Evolutionary conservation across 2,888 invertebrate species (phyloP).

Genomic region (Seira ritae): DNA sequence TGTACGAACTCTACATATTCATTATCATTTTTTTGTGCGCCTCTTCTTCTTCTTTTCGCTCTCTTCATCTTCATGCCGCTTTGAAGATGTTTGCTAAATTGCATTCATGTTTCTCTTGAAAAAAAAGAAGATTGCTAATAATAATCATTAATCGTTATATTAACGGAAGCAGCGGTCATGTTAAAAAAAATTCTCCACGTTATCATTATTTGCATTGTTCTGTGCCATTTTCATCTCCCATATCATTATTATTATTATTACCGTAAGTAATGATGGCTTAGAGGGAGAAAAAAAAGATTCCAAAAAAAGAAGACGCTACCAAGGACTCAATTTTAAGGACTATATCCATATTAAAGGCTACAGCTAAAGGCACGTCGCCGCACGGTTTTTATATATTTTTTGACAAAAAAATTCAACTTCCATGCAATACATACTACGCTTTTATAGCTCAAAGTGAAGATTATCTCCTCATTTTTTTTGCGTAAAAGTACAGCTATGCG

Average conservation of each 20-base stretch:
- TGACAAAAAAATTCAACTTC: slow-evolving; percentile 21
- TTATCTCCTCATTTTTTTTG: background rate
- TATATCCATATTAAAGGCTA: background rate
- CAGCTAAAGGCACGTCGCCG: background rate
- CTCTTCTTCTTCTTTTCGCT: background rate
- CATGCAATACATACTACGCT: too few relatives aligned
- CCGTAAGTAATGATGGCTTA: slow-evolving; percentile 15
- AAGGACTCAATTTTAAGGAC: background rate
- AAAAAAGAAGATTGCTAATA: background rate
- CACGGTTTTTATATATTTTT: background rate
- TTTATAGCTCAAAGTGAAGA: too few relatives aligned
- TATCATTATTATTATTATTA: slow-evolving; percentile 15
- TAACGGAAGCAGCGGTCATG: slow-evolving; percentile 40
- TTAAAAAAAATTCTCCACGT: background rate
- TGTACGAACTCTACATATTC: too few relatives aligned
- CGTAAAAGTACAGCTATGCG: background rate
- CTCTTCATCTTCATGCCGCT: background rate
- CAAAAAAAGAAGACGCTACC: slow-evolving; percentile 8
- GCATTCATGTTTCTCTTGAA: too few relatives aligned
- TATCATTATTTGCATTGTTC: slow-evolving; percentile 3
- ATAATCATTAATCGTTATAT: background rate
- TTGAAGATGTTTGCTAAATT: too few relatives aligned
- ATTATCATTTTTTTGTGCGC: background rate
- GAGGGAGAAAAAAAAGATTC: slow-evolving; percentile 1
- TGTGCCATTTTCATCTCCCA: background rate